Percentiles rank a stretch among this genome's conserved stretches.
Conservation (phyloP, 2,888 invertebrate genomes). For the Ectobius pallidus region DNA sequence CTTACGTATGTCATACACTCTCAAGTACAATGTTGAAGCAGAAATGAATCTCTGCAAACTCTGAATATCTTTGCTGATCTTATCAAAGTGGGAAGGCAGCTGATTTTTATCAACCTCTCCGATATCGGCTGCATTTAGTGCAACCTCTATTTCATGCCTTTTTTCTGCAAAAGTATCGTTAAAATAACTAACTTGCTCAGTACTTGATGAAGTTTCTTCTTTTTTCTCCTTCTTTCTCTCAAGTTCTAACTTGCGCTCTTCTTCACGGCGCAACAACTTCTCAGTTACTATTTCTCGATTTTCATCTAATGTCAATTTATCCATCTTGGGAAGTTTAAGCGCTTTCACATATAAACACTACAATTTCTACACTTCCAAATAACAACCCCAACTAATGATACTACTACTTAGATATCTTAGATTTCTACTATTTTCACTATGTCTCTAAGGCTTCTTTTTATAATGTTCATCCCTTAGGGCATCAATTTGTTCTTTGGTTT, state of each 20-base stretch:
- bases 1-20: conserved; percentile 80
- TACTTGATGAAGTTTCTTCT: conserved; percentile 65
- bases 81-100: conserved; percentile 67
- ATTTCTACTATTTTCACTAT: background rate
- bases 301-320: conserved; percentile 3
- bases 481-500: conserved; percentile 56
- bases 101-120: conserved; percentile 56
- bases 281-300: conserved; percentile 48
- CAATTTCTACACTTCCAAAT: background rate
- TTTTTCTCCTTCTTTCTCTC: conserved; percentile 69
- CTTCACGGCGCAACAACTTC: conserved; percentile 61
- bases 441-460: background rate
- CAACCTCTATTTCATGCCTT: conserved; percentile 67
- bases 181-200: conserved; percentile 74
- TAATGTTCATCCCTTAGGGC: conserved; percentile 7
- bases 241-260: conserved; percentile 68
- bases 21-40: conserved; percentile 78
- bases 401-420: background rate
- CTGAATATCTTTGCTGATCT: conserved; percentile 73
- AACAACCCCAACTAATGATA: background rate
- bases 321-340: background rate
- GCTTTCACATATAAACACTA: background rate
- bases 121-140: conserved; percentile 38
- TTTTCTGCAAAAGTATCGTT: conserved; percentile 71
- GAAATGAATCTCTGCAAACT: conserved; percentile 79